phyloP scores from a whole-genome alignment of 2,888 invertebrate genomes.

The Oegoconia quadripuncta region DNA sequence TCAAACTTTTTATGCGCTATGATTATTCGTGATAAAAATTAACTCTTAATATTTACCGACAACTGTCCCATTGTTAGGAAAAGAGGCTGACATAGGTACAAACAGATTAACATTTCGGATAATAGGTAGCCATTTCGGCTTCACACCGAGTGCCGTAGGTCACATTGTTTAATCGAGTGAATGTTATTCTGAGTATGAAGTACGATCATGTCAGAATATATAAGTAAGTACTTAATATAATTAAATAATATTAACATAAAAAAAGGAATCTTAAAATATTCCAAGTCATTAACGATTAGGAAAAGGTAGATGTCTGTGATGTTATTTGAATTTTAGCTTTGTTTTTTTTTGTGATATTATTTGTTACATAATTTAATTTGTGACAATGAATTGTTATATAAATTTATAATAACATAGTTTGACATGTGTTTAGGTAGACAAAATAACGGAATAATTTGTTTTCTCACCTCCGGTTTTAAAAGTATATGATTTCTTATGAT shows the following conservation, averaged over 20 bases:
- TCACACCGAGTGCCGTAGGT: conserved; percentile 17
- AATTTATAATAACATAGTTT: conserved; percentile 25
- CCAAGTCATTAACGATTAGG: conserved; percentile 53
- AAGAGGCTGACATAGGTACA: too few species aligned
- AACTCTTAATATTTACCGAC: too few species aligned
- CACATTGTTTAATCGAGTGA: conserved; percentile 15
- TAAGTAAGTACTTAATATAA: not conserved
- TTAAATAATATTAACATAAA: conserved; percentile 22
- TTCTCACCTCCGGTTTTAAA: conserved; percentile 6
- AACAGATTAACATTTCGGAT: not conserved
- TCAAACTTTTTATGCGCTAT: too few species aligned
- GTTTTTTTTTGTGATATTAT: conserved; percentile 35
- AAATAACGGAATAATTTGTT: conserved; percentile 24
- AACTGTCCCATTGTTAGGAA: too few species aligned
- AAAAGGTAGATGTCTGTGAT: conserved; percentile 71
- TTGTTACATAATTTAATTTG: conserved; percentile 22
- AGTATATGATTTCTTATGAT: conserved; percentile 7
- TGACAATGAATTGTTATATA: conserved; percentile 24
- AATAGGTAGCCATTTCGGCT: too few species aligned
- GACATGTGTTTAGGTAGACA: conserved; percentile 20
- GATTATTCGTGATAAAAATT: too few species aligned
- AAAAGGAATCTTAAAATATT: conserved; percentile 57
- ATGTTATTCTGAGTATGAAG: too few species aligned
- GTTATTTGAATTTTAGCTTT: conserved; percentile 52
- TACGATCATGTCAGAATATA: conserved; percentile 5